Evolutionary conservation across 2,888 invertebrate genomes (phyloP).

Genomic region (Timandra comae): DNA sequence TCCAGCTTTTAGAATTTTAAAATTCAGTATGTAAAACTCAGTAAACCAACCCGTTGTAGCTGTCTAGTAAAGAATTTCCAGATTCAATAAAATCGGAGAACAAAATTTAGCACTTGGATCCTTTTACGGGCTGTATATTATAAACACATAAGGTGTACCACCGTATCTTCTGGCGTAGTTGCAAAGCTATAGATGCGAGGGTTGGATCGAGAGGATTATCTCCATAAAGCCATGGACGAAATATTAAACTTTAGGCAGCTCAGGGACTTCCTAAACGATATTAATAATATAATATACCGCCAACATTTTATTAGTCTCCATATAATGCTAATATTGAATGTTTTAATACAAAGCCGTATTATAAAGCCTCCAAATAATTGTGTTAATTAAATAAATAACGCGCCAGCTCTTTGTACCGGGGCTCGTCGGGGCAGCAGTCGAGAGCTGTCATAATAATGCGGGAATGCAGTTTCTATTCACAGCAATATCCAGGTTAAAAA

Average conservation of each 20-base stretch:
- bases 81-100: neutral
- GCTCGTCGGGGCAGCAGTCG: neutral
- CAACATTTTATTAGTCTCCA: slow-evolving; percentile 6
- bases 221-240: slow-evolving; percentile 26
- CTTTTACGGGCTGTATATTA: neutral
- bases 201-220: slow-evolving; percentile 26
- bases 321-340: neutral
- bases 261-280: slow-evolving; percentile 18
- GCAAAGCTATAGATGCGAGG: neutral
- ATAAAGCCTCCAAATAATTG: no score
- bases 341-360: neutral
- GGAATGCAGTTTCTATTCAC: slow-evolving; percentile 34
- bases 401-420: neutral
- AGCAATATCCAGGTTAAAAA: slow-evolving; percentile 36
- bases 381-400: neutral
- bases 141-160: slow-evolving; percentile 6
- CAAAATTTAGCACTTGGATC: neutral
- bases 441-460: slow-evolving; percentile 26
- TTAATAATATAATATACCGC: slow-evolving; percentile 24
- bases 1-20: neutral
- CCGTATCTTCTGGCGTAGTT: slow-evolving; percentile 6
- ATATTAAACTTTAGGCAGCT: slow-evolving; percentile 30
- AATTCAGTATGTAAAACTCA: neutral
- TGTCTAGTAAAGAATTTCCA: neutral
- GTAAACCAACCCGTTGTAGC: neutral